These are phyloP conservation scores for Mormyrus hasselquistii DNA, from an alignment of 2,797 vertebrate species.

Conservation along the genomic window DNA sequence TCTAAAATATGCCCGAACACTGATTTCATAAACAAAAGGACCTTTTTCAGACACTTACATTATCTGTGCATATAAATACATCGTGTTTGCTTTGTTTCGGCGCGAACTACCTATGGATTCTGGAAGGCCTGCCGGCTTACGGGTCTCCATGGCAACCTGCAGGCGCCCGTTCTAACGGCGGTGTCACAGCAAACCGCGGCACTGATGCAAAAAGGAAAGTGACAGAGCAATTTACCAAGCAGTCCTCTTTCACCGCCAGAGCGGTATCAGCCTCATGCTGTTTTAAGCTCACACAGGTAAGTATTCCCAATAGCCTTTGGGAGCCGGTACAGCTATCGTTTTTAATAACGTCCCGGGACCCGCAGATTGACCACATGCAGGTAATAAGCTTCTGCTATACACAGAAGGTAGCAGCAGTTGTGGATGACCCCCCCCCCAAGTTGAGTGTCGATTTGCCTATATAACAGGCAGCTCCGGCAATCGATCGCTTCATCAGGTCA, in stretches of 20 bases:
- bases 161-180: conserved; percentile 18
- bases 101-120: conserved; percentile 17
- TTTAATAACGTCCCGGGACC: conserved; percentile 18
- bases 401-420: conserved; percentile 7
- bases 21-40: background rate
- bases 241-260: conserved; percentile 22
- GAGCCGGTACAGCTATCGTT: background rate
- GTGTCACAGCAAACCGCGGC: conserved; percentile 26
- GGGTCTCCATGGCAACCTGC: conserved; percentile 40
- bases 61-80: background rate
- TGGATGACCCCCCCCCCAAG: background rate
- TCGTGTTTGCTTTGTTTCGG: background rate
- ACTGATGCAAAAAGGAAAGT: conserved; percentile 26
- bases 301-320: conserved; percentile 18
- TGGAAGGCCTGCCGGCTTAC: conserved; percentile 23
- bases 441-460: conserved; percentile 25
- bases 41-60: background rate
- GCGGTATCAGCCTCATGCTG: conserved; percentile 17
- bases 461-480: background rate
- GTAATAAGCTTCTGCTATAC: conserved; percentile 16
- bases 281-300: conserved; percentile 16
- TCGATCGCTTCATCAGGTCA: conserved; percentile 12
- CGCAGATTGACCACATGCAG: background rate
- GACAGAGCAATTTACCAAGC: conserved; percentile 32
- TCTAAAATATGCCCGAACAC: background rate